Evolutionary conservation across 2,888 invertebrate genomes (phyloP), one percentile per base, ranked within the genome.

Genomic region (Cheilosia urbana): DNA sequence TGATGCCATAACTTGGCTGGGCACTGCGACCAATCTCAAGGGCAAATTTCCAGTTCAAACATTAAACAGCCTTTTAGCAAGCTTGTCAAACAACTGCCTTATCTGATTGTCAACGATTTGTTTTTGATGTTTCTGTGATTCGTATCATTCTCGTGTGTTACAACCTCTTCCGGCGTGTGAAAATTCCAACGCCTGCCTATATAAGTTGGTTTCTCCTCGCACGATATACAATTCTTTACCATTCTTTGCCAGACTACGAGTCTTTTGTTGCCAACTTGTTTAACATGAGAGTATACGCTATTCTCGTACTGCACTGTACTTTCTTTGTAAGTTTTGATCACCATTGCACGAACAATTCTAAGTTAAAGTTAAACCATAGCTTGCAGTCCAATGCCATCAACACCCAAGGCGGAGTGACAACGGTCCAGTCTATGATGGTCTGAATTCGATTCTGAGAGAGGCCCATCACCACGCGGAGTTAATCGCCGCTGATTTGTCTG

Each of bases 361-460:
- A 34, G 3, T 24, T 5, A 53, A 11, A 24, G 19, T 51, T 17
- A 4, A 45, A 13, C 51, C 11, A 30, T 53, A 81, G 85, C 17
- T 72, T 62, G 34, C 57, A 45, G 85, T 58, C 13, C 40, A 81
- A 27, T 27, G 76, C 17, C 66, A 57, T 21, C 21, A 40, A 17
- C 42, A 49, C 4, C 27, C 30, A 15, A 45, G 45, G 5, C 71
- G 72, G 37, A 81, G 60, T 19, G 49, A 37, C 5, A 27, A 76
- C 27, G 85, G 81, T 2, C 85, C 85, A 9, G 76, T 85, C n/a
- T 77, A 68, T 30, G 81, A 76, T 51, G 85, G 81, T 19, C 15
- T 85, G 55, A 62, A 49, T 37, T 57, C 71, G 1, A 40, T 85
- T 1, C 53, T 85, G 5, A 40, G 24, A 11, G 85, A 85, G 9